Evolutionary conservation across 2,797 vertebrate genomes (phyloP), one percentile per base, ranked within the genome.

Genomic region (Allobates femoralis): DNA sequence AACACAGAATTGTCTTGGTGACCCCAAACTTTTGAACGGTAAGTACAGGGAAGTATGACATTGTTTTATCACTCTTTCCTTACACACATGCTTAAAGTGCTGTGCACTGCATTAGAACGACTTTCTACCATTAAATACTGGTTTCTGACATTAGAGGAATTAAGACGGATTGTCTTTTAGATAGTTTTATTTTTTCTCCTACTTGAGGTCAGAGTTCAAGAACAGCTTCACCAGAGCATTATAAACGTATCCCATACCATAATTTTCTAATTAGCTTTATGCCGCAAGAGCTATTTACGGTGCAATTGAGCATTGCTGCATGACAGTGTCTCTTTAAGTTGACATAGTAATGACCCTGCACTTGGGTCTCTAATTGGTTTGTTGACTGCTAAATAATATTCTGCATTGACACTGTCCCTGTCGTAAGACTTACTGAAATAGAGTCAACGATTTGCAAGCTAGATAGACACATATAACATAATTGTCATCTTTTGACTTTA

Each of bases 401-500:
- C 14, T 53, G 15, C 55, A 55, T 81, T 81, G 14, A 21, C 30
- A 55, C 15, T 12, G 26, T 18, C 11, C 14, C 60, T 50, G 80
- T 71, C 50, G n/a, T 15, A 66, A 32, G 55, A 81, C 28, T n/a
- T 34, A 7, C 21, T 32, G 21, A 56, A 55, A 41, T 37, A 81
- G 53, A 81, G 37, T n/a, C n/a, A 55, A 81, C 56, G 21, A 71
- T 53, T 10, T 58, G 7, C 23, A 82, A 50, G 67, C n/a, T 53
- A n/a, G n/a, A n/a, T n/a, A n/a, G 28, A 55, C 50, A 26, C 69
- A 41, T 26, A 79, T 58, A 67, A 41, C 60, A 50, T 37, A 71
- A 80, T 18, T 26, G 11, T 37, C 78, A 75, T 21, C 71, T 75
- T 75, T 81, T 81, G 15, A 74, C 67, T 74, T 86, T 62, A 73